phyloP scores from a whole-genome alignment of 2,888 invertebrate genomes.

The Aleiodes leptofemur region DNA sequence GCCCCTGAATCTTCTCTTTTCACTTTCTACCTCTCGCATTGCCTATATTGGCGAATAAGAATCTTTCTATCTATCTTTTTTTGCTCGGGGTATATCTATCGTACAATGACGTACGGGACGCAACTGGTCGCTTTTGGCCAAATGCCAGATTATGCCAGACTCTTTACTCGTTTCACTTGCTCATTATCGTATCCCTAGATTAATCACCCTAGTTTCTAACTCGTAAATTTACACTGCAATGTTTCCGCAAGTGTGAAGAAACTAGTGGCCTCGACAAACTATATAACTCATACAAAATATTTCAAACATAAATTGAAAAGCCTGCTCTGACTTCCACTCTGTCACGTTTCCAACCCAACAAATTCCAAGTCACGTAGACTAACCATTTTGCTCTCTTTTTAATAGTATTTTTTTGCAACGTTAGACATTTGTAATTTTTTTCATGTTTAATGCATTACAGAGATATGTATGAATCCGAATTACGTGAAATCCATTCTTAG shows the following conservation, averaged over 20 bases:
- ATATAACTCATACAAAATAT: constrained; percentile 8
- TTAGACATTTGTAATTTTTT: constrained; percentile 1
- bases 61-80: neutral
- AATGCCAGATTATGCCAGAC: constrained; percentile 69
- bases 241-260: neutral
- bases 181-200: constrained; percentile 60
- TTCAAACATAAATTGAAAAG: constrained; percentile 34
- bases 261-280: neutral
- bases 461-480: no score
- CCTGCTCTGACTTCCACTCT: constrained; percentile 24
- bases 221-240: constrained; percentile 1
- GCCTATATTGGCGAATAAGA: neutral
- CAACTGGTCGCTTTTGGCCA: constrained; percentile 72
- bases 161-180: constrained; percentile 59
- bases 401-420: neutral
- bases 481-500: no score
- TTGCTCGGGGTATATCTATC: neutral
- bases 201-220: constrained; percentile 43
- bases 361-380: constrained; percentile 42
- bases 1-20: no score
- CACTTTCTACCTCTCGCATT: no score
- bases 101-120: constrained; percentile 62
- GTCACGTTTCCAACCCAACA: constrained; percentile 37
- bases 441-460: no score
- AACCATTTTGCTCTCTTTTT: constrained; percentile 5